phyloP scores from a whole-genome alignment of 2,113 vertebrate genomes.

The Ranitomeya imitator region DNA sequence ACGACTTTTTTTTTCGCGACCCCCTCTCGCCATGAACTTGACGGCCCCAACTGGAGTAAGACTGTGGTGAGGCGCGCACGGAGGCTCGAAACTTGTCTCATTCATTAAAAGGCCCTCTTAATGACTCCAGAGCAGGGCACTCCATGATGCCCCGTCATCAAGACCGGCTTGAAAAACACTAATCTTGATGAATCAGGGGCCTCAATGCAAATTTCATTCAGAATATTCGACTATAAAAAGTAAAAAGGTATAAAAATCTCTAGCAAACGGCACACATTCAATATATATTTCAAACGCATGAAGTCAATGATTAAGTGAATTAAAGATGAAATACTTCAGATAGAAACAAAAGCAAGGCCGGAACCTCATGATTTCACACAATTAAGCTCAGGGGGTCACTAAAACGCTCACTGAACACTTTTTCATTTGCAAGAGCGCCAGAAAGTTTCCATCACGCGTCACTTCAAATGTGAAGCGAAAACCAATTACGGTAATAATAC shows the following conservation, averaged over 20 bases:
- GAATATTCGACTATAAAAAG: background rate
- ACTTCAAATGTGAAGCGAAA: no score
- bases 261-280: background rate
- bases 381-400: background rate
- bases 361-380: background rate
- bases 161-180: background rate
- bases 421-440: background rate
- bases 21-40: no score
- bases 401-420: background rate
- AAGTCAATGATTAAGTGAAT: background rate
- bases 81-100: no score
- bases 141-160: no score
- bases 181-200: no score
- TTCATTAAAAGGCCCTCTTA: no score
- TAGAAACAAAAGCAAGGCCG: background rate
- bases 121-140: no score
- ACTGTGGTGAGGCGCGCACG: no score
- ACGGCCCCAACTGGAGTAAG: no score
- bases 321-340: background rate
- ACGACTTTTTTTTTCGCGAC: no score
- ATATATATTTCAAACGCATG: background rate
- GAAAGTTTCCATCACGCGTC: background rate
- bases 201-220: background rate
- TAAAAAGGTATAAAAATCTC: background rate
- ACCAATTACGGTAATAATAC: background rate